A percentile compares a stretch with the other conserved stretches of the same genome.
These are phyloP conservation scores for Onychomys torridus DNA, from an alignment of 2,797 vertebrate species.

Conservation along the genomic window DNA sequence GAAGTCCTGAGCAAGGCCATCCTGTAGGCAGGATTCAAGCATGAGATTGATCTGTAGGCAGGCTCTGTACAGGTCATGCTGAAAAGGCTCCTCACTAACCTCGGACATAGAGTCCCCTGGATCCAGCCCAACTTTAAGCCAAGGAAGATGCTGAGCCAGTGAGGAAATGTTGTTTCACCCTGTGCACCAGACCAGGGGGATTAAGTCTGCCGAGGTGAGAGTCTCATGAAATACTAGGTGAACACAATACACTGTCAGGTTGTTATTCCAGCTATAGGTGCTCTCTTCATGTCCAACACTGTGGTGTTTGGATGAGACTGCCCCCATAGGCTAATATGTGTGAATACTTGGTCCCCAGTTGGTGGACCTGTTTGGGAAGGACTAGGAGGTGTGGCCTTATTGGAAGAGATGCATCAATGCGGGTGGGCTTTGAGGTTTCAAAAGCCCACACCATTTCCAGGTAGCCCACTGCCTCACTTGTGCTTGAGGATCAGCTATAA, in stretches of 20 bases:
- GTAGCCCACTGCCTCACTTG: neutral
- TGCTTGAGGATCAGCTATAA: neutral
- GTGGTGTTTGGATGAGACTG: neutral
- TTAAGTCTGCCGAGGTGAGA: neutral
- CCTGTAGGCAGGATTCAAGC: slow-evolving; percentile 90
- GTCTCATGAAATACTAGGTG: neutral
- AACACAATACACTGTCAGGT: neutral
- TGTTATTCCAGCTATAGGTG: neutral
- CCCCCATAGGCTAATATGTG: neutral
- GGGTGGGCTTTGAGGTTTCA: neutral
- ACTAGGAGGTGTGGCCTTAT: neutral
- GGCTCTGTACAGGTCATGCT: slow-evolving; percentile 90
- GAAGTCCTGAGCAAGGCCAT: neutral
- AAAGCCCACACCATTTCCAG: neutral
- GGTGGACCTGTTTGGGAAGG: neutral
- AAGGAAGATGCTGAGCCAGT: slow-evolving; percentile 77
- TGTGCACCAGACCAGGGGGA: neutral
- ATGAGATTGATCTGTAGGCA: slow-evolving; percentile 90
- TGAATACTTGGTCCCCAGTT: neutral
- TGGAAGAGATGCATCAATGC: neutral
- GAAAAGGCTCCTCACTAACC: slow-evolving; percentile 90
- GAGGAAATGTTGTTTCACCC: neutral
- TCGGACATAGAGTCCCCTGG: slow-evolving; percentile 89
- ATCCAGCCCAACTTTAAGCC: slow-evolving; percentile 94
- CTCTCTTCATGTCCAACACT: neutral